These are phyloP conservation scores for Cyprinodon diabolis DNA, from an alignment of 2,797 vertebrate species.

Conservation along the genomic window DNA sequence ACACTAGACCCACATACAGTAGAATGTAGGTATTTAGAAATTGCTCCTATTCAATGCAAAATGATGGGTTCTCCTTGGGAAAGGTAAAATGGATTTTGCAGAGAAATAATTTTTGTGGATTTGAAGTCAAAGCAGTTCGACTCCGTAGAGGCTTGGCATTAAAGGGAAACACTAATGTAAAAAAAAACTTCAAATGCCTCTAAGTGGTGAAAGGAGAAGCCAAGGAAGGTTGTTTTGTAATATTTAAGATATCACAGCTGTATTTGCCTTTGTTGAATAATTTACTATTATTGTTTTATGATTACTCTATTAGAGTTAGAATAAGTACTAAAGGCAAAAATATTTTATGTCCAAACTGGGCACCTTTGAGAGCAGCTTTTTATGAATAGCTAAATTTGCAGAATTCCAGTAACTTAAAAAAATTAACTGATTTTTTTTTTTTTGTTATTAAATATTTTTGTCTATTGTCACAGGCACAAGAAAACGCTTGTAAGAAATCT, in stretches of 20 bases:
- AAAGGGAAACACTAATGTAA: conserved; percentile 72
- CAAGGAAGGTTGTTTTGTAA: conserved; percentile 24
- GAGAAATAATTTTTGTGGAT: conserved; percentile 73
- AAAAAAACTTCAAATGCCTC: conserved; percentile 67
- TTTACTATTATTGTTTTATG: not conserved
- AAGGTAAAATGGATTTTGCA: conserved; percentile 75
- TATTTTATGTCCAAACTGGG: not conserved
- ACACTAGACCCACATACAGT: no score
- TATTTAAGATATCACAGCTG: not conserved
- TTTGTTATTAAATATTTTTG: not conserved
- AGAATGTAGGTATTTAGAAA: no score
- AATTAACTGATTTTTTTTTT: not conserved
- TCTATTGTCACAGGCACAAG: not conserved
- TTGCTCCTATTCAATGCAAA: not conserved
- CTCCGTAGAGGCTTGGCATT: conserved; percentile 64
- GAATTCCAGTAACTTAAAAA: not conserved
- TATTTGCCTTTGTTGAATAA: not conserved
- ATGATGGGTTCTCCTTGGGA: conserved; percentile 65
- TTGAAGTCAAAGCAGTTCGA: conserved; percentile 63
- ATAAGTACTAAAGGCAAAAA: not conserved
- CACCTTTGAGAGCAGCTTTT: not conserved
- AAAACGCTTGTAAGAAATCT: not conserved
- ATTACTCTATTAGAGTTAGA: accelerated
- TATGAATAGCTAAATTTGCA: not conserved
- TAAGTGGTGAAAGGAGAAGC: conserved; percentile 44